Evolutionary conservation across 1,140 invertebrate genomes (phyloP).

Genomic region (Pygmarrhopalites habei): DNA sequence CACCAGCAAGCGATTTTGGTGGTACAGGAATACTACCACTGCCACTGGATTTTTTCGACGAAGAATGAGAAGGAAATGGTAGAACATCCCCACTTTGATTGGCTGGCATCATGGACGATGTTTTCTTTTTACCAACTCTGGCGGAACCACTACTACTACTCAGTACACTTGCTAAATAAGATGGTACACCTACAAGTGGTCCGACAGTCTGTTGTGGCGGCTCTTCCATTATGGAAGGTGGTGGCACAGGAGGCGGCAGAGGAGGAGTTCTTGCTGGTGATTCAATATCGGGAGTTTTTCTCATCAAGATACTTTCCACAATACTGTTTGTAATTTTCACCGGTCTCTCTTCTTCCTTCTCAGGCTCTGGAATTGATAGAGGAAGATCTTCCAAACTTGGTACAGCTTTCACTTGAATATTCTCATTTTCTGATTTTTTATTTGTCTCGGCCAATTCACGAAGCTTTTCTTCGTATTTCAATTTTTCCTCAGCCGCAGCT

Average conservation of each 20-base stretch:
- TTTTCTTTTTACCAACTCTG: slow-evolving; percentile 12
- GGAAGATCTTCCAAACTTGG: not conserved
- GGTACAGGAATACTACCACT: not conserved
- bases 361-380: not conserved
- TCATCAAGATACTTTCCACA: slow-evolving; percentile 15
- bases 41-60: not conserved
- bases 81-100: not conserved
- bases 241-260: slow-evolving; percentile 8
- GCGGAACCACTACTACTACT: slow-evolving; percentile 1
- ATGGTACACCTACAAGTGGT: not conserved
- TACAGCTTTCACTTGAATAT: not conserved
- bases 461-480: slow-evolving; percentile 1
- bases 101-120: slow-evolving; percentile 9
- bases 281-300: slow-evolving; percentile 3
- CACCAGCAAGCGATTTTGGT: not conserved
- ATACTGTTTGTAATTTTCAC: slow-evolving; percentile 7
- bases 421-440: not conserved
- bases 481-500: slow-evolving; percentile 19
- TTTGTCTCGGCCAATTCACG: not conserved
- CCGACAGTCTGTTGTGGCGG: not conserved
- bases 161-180: too few species aligned
- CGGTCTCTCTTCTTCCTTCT: not conserved
- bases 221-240: slow-evolving; percentile 6
- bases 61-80: slow-evolving; percentile 5
- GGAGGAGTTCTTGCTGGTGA: not conserved